These are phyloP conservation scores for Oscheius sp. DNA, from an alignment of 2,888 invertebrate species.

Conservation along the genomic window DNA sequence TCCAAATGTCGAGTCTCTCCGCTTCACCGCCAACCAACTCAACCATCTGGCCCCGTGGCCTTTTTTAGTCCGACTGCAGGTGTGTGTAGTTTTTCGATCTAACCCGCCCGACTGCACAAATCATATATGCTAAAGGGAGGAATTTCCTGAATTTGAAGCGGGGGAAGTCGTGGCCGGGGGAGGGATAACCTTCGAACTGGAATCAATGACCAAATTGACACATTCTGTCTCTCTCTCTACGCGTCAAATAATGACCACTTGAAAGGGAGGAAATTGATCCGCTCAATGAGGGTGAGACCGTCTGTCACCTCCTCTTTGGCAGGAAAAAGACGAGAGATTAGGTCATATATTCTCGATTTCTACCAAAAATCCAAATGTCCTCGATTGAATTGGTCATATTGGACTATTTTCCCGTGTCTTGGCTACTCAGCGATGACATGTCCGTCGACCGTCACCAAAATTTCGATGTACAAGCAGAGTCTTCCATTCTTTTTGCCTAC, in stretches of 20 bases:
- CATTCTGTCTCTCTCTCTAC: too few relatives aligned
- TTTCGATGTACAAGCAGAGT: neutral
- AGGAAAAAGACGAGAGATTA: too few relatives aligned
- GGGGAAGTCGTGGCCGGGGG: too few relatives aligned
- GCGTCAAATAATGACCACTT: constrained; percentile 6
- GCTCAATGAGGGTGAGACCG: constrained; percentile 11
- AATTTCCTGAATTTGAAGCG: neutral
- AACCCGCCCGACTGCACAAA: neutral
- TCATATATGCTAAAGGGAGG: neutral
- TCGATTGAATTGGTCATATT: too few relatives aligned
- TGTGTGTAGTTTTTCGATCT: constrained; percentile 5
- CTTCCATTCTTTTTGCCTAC: neutral
- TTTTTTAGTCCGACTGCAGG: constrained; percentile 51
- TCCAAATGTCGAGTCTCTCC: constrained; percentile 48
- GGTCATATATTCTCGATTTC: too few relatives aligned
- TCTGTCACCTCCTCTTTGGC: constrained; percentile 5
- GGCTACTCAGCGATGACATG: too few relatives aligned
- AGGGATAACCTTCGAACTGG: too few relatives aligned
- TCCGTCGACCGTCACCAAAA: too few relatives aligned
- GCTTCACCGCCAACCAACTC: constrained; percentile 46
- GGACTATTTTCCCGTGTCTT: too few relatives aligned
- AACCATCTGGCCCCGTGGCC: constrained; percentile 48
- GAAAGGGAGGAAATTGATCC: constrained; percentile 11
- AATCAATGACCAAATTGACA: too few relatives aligned
- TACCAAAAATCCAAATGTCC: too few relatives aligned